Evolutionary conservation across 2,113 vertebrate species (phyloP).

Genomic region (Callionymus lyra): DNA sequence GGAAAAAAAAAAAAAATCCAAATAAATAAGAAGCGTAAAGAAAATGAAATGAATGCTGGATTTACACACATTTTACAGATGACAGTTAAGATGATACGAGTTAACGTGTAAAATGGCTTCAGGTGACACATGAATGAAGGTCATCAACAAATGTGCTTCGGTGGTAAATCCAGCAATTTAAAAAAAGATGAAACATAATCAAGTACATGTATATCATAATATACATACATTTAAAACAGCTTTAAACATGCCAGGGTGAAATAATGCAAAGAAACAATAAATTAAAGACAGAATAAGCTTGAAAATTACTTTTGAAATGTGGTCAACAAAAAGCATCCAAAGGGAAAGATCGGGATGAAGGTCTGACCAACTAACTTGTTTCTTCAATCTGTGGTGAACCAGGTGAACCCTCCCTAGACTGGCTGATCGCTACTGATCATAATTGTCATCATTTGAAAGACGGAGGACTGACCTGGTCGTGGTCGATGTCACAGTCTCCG

Average conservation of each 20-base stretch:
- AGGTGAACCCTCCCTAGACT: no score
- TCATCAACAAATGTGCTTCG: constrained; percentile 13
- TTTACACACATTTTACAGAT: constrained; percentile 34
- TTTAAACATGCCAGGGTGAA: no score
- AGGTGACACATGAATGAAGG: neutral
- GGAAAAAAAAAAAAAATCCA: constrained; percentile 8
- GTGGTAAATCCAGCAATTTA: constrained; percentile 38
- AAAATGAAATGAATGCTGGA: constrained; percentile 38
- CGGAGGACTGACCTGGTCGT: constrained; percentile 79
- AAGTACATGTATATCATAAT: constrained; percentile 12
- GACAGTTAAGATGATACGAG: neutral
- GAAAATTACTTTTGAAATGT: no score
- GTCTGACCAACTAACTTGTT: no score
- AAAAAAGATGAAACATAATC: constrained; percentile 29
- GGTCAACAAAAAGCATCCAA: no score
- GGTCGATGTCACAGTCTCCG: constrained; percentile 94
- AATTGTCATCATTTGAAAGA: neutral
- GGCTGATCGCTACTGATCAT: no score
- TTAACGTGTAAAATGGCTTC: constrained; percentile 17
- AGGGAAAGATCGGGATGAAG: no score
- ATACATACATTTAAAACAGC: no score
- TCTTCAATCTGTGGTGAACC: no score
- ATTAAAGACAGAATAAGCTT: no score
- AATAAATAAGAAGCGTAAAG: constrained; percentile 41
- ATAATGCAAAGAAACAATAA: no score